phyloP scores from a whole-genome alignment of 30 jellyfish, hydroid and myxozoan species.

The Hydractinia symbiolongicarpus region DNA sequence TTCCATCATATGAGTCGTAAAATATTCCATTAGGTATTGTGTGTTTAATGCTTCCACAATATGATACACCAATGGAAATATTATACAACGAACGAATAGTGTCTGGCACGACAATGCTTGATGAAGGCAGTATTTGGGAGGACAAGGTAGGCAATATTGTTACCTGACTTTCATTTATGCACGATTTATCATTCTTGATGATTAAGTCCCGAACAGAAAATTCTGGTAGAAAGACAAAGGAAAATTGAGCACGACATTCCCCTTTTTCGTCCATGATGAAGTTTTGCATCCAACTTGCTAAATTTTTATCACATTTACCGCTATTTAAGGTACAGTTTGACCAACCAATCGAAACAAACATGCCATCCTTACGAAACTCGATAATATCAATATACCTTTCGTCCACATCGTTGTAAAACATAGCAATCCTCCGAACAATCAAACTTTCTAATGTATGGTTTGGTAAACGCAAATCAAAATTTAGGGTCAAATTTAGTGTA shows the following conservation, averaged over 20 bases:
- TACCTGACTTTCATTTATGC: not conserved
- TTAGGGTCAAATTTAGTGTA: not conserved
- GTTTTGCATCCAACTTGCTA: conserved; percentile 1
- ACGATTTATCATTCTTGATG: not conserved
- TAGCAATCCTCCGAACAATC: not conserved
- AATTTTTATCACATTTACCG: not conserved
- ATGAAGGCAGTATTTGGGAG: not conserved
- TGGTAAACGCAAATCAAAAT: not conserved
- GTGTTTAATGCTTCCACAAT: conserved; percentile 29
- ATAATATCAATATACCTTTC: not conserved
- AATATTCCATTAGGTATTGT: conserved; percentile 18
- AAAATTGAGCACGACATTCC: conserved; percentile 16
- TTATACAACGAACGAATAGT: not conserved
- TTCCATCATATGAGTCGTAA: conserved; percentile 3
- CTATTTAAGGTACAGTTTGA: conserved; percentile 11
- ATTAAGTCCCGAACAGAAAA: conserved; percentile 1
- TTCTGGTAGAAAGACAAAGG: conserved; percentile 16
- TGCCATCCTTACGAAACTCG: conserved; percentile 1
- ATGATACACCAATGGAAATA: conserved; percentile 7
- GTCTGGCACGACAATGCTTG: conserved; percentile 2
- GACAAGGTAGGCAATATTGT: conserved; percentile 9
- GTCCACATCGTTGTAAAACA: not conserved
- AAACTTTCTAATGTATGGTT: not conserved
- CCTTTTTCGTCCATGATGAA: conserved; percentile 11
- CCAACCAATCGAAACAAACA: not conserved